phyloP scores from a whole-genome alignment of 1,140 invertebrate genomes.

The Lordiphosa mommai region DNA sequence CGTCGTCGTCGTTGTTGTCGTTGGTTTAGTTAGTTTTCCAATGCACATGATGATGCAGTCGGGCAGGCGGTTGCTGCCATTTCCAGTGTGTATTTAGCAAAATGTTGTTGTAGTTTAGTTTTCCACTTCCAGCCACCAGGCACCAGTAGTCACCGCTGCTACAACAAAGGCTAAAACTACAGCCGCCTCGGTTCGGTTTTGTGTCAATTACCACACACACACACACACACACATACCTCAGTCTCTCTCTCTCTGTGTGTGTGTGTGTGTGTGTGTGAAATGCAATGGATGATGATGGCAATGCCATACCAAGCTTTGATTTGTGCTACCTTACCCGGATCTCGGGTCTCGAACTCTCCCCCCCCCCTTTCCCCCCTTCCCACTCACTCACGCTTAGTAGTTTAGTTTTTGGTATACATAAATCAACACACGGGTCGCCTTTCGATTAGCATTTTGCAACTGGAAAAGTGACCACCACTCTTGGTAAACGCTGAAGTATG shows the following conservation, averaged over 20 bases:
- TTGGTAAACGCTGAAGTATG: too few species aligned
- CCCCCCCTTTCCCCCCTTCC: not conserved
- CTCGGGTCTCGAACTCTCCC: not conserved
- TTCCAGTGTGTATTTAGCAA: constrained; percentile 75
- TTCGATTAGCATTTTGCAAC: constrained; percentile 43
- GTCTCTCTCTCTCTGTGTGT: not conserved
- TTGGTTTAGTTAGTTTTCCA: not conserved
- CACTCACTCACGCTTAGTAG: not conserved
- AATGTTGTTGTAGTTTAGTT: constrained; percentile 63
- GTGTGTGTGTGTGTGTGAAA: not conserved
- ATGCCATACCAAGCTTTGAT: constrained; percentile 6
- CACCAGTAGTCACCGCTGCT: constrained; percentile 29
- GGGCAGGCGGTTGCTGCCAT: constrained; percentile 32
- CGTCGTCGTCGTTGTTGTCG: not conserved
- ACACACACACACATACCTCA: constrained; percentile 1
- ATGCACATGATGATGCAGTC: not conserved
- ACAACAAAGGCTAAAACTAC: constrained; percentile 29
- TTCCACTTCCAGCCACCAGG: constrained; percentile 51
- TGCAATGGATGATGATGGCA: constrained; percentile 13
- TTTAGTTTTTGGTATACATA: constrained; percentile 45
- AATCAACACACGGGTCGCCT: constrained; percentile 21
- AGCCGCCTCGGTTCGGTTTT: constrained; percentile 34
- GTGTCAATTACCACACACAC: constrained; percentile 43
- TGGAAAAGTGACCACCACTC: not conserved
- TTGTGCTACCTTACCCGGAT: constrained; percentile 12